Percentiles rank a stretch among this genome's conserved stretches.
phyloP scores from a whole-genome alignment of 2,797 vertebrate species.

The Tapera naevia region DNA sequence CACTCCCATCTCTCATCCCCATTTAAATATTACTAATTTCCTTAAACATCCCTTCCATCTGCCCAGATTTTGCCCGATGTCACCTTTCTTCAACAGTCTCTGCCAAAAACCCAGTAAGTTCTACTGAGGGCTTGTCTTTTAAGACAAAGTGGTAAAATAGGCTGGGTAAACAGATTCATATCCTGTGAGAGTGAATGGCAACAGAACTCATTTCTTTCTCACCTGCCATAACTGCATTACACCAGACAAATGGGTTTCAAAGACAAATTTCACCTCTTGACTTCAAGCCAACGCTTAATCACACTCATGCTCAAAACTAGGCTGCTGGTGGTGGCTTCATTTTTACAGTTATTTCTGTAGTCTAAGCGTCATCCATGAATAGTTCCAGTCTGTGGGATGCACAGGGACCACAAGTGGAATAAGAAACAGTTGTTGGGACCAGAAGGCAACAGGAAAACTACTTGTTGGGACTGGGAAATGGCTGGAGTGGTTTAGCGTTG shows the following conservation, averaged over 20 bases:
- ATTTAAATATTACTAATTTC: constrained; percentile 67
- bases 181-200: neutral
- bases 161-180: constrained; percentile 23
- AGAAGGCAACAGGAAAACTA: neutral
- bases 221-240: neutral
- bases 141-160: neutral
- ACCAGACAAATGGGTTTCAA: neutral
- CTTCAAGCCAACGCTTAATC: neutral
- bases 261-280: neutral
- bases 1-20: constrained; percentile 47
- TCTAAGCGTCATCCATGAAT: neutral
- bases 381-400: fast-evolving
- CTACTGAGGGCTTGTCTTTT: neutral
- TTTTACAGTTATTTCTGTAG: neutral
- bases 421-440: neutral
- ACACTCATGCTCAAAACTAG: neutral
- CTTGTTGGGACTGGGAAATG: neutral
- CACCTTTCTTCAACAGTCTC: constrained; percentile 31
- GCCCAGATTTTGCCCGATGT: constrained; percentile 57
- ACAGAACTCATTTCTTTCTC: neutral
- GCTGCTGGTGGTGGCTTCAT: neutral
- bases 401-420: neutral
- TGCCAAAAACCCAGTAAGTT: constrained; percentile 41
- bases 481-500: fast-evolving
- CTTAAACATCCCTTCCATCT: constrained; percentile 59